Base-by-base conservation (phyloP, 92 coral and sea anemone genomes). In the Bergia sp. region DNA sequence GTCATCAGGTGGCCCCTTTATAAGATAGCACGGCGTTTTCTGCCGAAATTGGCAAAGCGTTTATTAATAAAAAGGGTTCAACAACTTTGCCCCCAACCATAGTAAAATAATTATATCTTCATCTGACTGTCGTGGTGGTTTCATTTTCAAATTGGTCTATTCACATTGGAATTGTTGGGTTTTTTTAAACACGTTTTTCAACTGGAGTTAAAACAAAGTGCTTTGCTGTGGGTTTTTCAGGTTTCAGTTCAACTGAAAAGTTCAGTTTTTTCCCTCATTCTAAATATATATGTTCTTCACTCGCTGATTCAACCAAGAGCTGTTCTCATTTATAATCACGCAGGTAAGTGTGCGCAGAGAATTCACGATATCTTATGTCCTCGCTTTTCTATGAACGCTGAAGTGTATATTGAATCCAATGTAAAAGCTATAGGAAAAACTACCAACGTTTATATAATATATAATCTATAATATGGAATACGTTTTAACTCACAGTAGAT, bases 61-160 rank as follows among this genome's bases (percentile, higher is more conserved):
- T 36, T 37, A 5, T 43, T 23, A 61, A 73, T 36, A 36, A 73
- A 73, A 73, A 36, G 77, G 3, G 12, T 23, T 73, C 77, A 37
- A 73, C 77, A 73, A 43, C 39, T 36, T 73, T 73, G 42, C 77
- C 77, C 77, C 77, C 77, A 73, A 73, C 77, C 77, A 1, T 36
- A 5, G 42, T 15, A 23, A 37, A 9, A 37, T 73, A 36, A 73
- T 73, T 43, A 73, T 73, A 73, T 73, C 42, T 37, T 37, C 42
- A 73, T 73, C 77, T 38, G 39, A 5, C 16, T 43, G 8, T 73
- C 77, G 77, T 13, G 42, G 77, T 23, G 39, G 42, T 43, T 73
- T 61, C 77, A 73, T 73, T 73, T 71, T 73, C 77, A 8, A 36
- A 36, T 36, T 61, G 77, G 37, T 37, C 43, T 1, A 29, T 73